Conservation (phyloP, 2,113 vertebrate species). For the Gopherus evgoodei region DNA sequence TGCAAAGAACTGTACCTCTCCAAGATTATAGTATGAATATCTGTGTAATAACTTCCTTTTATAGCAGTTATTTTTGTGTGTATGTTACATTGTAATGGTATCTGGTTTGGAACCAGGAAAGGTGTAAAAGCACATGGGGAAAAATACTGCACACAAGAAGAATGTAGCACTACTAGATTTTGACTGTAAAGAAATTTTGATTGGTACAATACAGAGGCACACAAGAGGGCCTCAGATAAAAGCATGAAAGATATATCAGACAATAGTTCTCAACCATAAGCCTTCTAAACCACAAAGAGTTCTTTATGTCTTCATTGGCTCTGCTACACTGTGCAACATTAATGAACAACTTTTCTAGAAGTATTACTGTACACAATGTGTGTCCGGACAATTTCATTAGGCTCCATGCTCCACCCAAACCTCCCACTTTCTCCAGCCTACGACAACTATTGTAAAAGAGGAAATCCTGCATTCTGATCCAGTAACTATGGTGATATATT, state of each 20-base stretch:
- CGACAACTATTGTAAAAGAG: background rate
- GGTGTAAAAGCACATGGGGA: background rate
- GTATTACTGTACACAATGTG: background rate
- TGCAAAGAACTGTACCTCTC: background rate
- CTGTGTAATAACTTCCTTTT: background rate
- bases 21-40: background rate
- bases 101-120: background rate
- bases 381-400: background rate
- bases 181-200: background rate
- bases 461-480: background rate
- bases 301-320: background rate
- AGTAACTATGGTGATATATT: background rate
- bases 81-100: background rate
- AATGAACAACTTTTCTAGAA: background rate
- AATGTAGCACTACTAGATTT: background rate
- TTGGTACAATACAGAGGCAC: background rate
- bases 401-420: background rate
- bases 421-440: background rate
- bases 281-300: background rate
- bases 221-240: background rate
- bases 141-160: background rate
- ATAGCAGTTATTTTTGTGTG: background rate
- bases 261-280: background rate
- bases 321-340: background rate
- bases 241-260: background rate